Evolutionary conservation across 2,888 invertebrate genomes (phyloP), one percentile per base, ranked within the genome.

Genomic region (Linnaemya tessellans): DNA sequence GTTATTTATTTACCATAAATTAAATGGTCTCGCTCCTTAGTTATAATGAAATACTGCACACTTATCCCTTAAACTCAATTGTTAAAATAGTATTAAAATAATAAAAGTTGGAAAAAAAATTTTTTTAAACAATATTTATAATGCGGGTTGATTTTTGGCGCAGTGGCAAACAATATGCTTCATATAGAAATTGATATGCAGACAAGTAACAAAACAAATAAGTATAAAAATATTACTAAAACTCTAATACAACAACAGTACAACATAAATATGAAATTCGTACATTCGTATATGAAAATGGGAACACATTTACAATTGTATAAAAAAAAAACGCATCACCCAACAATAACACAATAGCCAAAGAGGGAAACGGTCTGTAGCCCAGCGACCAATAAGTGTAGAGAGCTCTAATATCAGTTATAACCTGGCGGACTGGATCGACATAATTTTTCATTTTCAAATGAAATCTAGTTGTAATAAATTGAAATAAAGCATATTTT

Each of bases 81-180:
- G 46, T 25, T 54, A 70, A 75, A 49, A 65, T 51, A 58, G 65
- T 73, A 84, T 71, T 71, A 67, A 84, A 84, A 25, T 30, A 64
- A 41, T 38, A 70, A 13, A 51, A 80, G 30, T 46, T 49, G 8
- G 0, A 30, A 38, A 35, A 30, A 35, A 54, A 78, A 71, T 25
- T 54, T 30, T 49, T 54, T 13, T 78, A n/a, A 84, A 84, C 13
- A 80, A 80, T 78, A 80, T 77, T 80, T 78, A 78, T 78, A 84
- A 84, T 84, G 80, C 84, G 80, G 84, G 80, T 78, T 78, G 80
- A 80, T 84, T 80, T 84, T 81, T 84, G 80, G 73, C 80, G 84
- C 84, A 84, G 80, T 84, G 62, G 60, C 67, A 84, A 77, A 68
- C 75, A 70, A 70, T 64, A 58, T 80, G 35, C 25, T 70, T 22